Conservation (phyloP, 2,797 vertebrate species). For the Salarias fasciatus region DNA sequence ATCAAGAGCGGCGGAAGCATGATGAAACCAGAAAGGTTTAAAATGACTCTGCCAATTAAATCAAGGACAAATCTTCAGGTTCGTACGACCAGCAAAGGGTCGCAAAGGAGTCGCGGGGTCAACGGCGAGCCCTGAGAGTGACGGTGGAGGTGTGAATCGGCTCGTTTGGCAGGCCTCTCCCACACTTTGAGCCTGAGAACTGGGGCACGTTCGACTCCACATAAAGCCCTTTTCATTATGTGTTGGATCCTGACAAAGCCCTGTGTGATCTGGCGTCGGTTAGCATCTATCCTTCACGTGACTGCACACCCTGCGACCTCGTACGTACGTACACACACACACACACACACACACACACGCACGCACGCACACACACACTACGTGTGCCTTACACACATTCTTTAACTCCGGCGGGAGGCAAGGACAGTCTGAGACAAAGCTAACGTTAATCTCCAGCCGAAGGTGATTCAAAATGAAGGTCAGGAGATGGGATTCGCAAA, state of each 20-base stretch:
- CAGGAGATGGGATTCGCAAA: conserved; percentile 66
- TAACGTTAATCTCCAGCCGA: conserved; percentile 72
- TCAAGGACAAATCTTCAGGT: too few species aligned
- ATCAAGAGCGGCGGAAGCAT: too few species aligned
- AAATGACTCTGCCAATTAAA: too few species aligned
- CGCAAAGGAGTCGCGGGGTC: too few species aligned
- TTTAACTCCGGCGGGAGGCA: conserved; percentile 30
- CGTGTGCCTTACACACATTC: not conserved
- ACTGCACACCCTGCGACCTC: conserved; percentile 42
- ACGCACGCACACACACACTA: conserved; percentile 24
- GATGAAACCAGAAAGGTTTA: too few species aligned
- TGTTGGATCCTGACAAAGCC: conserved; percentile 67
- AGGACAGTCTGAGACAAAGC: conserved; percentile 72
- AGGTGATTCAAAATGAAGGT: conserved; percentile 63
- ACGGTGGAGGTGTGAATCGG: conserved; percentile 21
- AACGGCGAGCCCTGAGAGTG: too few species aligned
- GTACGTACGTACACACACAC: conserved; percentile 4
- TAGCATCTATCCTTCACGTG: conserved; percentile 59
- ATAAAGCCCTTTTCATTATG: conserved; percentile 69
- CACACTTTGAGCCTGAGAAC: conserved; percentile 69
- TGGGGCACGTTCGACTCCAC: conserved; percentile 64
- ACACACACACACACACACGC: conserved; percentile 7
- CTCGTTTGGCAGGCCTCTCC: conserved; percentile 28
- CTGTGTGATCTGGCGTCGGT: conserved; percentile 54
- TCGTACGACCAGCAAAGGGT: too few species aligned